Conservation (phyloP, 2,888 invertebrate species). For the Athalia rosae region DNA sequence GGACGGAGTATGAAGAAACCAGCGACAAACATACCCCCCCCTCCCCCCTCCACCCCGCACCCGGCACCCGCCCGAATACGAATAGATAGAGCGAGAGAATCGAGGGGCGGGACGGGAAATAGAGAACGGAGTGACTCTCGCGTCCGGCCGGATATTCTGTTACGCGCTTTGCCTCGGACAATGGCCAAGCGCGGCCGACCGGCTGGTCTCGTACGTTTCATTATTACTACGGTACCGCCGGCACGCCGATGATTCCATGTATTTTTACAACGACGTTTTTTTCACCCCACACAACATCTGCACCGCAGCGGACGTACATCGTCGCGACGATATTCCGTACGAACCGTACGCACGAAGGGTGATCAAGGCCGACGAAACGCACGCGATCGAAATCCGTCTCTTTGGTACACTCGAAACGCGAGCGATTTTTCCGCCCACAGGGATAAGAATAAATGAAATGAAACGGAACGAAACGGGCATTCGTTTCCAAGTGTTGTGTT, state of each 20-base stretch:
- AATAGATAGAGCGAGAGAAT: slow-evolving; percentile 3
- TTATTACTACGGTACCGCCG: neutral
- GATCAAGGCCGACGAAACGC: too few relatives aligned
- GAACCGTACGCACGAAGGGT: too few relatives aligned
- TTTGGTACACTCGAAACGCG: too few relatives aligned
- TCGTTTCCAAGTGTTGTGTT: neutral
- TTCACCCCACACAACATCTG: neutral
- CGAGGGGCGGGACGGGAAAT: neutral
- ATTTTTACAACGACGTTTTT: neutral
- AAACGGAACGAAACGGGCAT: neutral
- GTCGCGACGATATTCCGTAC: too few relatives aligned
- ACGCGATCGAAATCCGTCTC: too few relatives aligned
- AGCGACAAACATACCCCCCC: too few relatives aligned
- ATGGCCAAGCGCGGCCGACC: slow-evolving; percentile 19
- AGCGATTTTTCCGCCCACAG: too few relatives aligned
- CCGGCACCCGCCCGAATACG: too few relatives aligned
- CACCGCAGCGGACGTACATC: too few relatives aligned
- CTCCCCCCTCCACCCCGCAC: too few relatives aligned
- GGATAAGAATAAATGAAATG: neutral
- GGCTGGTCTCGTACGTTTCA: slow-evolving; percentile 31
- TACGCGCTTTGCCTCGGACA: slow-evolving; percentile 46
- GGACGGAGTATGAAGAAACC: neutral
- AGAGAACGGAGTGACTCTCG: slow-evolving; percentile 16
- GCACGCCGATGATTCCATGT: neutral
- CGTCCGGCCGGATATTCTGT: slow-evolving; percentile 47